These are phyloP conservation scores for Camponotus pennsylvanicus DNA, from an alignment of 1,140 invertebrate genomes.

Conservation along the genomic window DNA sequence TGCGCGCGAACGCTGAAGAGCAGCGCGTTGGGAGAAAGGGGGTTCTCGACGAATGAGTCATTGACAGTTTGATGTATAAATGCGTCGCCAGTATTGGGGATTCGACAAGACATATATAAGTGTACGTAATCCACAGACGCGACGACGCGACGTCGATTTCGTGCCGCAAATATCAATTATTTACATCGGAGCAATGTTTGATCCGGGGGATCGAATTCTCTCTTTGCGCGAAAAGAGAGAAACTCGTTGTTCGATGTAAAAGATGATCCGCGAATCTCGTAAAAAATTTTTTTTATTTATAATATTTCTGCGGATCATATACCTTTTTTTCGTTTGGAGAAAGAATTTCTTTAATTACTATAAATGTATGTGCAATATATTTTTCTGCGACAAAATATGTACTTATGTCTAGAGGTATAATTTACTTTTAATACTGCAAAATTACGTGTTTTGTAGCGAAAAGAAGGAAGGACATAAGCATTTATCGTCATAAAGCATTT, in stretches of 20 bases:
- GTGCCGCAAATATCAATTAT: conserved; percentile 56
- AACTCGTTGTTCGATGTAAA: background rate
- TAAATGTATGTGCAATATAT: background rate
- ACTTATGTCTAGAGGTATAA: background rate
- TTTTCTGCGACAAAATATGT: background rate
- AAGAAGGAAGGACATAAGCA: background rate
- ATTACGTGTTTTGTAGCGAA: background rate
- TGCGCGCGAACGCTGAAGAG: conserved; percentile 41
- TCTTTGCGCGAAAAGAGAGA: background rate
- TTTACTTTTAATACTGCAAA: conserved; percentile 14
- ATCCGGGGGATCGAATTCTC: background rate
- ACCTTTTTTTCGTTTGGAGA: background rate
- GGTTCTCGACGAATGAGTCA: conserved; percentile 59
- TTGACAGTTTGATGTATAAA: conserved; percentile 63
- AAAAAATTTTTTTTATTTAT: background rate
- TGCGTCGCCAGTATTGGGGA: conserved; percentile 39
- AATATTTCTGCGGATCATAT: background rate
- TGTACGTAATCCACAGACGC: conserved; percentile 15
- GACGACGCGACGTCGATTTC: conserved; percentile 2
- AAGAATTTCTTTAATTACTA: background rate
- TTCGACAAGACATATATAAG: conserved; percentile 41
- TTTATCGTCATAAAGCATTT: background rate
- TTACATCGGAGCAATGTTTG: background rate
- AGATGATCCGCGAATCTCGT: background rate
- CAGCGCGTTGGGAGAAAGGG: conserved; percentile 22